Conservation (phyloP, 2,888 invertebrate species). For the Aphrophora alni region DNA sequence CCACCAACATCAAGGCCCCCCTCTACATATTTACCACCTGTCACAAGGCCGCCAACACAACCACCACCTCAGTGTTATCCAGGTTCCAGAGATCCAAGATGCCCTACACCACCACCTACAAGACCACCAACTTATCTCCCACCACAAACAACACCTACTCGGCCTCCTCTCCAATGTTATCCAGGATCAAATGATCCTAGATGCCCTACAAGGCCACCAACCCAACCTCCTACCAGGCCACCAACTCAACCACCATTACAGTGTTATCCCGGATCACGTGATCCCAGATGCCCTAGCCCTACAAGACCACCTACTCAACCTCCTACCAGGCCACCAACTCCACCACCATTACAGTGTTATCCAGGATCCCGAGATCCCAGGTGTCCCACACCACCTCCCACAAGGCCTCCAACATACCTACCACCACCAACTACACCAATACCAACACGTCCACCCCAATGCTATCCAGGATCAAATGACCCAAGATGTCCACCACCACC, state of each 20-base stretch:
- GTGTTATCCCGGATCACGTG: constrained; percentile 46
- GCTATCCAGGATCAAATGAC: constrained; percentile 50
- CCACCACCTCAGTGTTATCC: constrained; percentile 42
- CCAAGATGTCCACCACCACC: constrained; percentile 48
- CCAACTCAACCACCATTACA: constrained; percentile 39
- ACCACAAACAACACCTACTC: constrained; percentile 40
- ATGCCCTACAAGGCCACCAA: constrained; percentile 50
- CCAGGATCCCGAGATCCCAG: constrained; percentile 53
- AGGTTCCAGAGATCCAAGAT: constrained; percentile 48
- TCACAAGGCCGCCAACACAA: constrained; percentile 51
- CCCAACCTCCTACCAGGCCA: constrained; percentile 51
- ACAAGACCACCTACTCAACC: constrained; percentile 43
- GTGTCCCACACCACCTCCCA: constrained; percentile 51
- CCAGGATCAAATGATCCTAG: constrained; percentile 60
- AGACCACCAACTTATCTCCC: constrained; percentile 43
- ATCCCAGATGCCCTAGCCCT: constrained; percentile 46
- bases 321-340: background rate
- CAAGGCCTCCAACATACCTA: constrained; percentile 46
- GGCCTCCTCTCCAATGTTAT: constrained; percentile 50
- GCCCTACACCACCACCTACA: constrained; percentile 33
- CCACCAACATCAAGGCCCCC: too few species aligned
- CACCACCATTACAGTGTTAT: constrained; percentile 47
- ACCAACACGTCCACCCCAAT: constrained; percentile 54
- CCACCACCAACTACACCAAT: constrained; percentile 53
- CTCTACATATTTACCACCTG: constrained; percentile 43